Base-by-base conservation (phyloP, 2,888 invertebrate species). In the Pherbina coryleti region DNA sequence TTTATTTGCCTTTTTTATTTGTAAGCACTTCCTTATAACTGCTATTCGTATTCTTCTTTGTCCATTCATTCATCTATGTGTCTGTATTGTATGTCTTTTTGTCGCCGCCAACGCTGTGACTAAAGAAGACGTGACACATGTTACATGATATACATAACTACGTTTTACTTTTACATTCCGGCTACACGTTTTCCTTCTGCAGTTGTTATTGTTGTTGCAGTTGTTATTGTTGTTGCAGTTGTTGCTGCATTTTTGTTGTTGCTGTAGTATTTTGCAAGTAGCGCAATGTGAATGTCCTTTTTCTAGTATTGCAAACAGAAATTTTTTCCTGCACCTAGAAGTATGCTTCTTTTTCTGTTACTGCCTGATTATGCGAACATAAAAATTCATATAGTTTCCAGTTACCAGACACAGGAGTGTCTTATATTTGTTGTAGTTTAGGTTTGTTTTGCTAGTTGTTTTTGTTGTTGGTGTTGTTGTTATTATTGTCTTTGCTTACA, bases 281-380 rank as follows among this genome's bases (percentile, higher is more conserved):
- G 25, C 51, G 44, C 51, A 51, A 51, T 69, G 69, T 69, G 69
- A 69, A 69, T 51, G 69, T 69, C 69, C 69, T 69, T 69, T 44
- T 49, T 69, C 69, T 49, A 44, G 51, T n/a, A 51, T 14, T 67
- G n/a, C 34, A n/a, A 31, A 37, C 44, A 37, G 31, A 14, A 51
- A 51, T 28, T 51, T n/a, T 67, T n/a, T 60, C 25, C 25, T 22
- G 69, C 69, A 25, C 69, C 51, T 51, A 49, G 22, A 49, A 69
- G 49, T 51, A 44, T 49, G 69, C 69, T 69, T 49, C 69, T 34
- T 1, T 64, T 64, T 64, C 14, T 60, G 60, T 17, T 66, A 19
- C 37, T 37, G n/a, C 66, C 44, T 60, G 60, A 60, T 64, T 64
- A n/a, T 64, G 34, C 64, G 34, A 64, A 67, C 44, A 67, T 67